Conservation (phyloP, 2,888 invertebrate genomes). For the Drosophila kanekoi region DNA sequence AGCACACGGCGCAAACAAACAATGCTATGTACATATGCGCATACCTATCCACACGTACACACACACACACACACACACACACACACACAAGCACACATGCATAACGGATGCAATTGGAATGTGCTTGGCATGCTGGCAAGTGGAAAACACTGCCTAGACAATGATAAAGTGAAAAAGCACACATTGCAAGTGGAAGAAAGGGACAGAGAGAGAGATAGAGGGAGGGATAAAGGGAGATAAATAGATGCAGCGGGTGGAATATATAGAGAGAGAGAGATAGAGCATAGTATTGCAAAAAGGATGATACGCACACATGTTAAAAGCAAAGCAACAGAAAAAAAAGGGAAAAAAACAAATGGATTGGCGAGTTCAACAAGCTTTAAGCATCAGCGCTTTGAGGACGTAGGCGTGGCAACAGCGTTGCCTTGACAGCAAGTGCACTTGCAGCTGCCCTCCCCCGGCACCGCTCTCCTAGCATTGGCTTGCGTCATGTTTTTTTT, state of each 20-base stretch:
- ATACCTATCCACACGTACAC: conserved; percentile 8
- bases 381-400: conserved; percentile 32
- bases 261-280: neutral
- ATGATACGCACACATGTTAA: conserved; percentile 12
- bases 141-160: conserved; percentile 65
- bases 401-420: conserved; percentile 20
- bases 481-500: conserved; percentile 4
- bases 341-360: conserved; percentile 3
- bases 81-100: neutral
- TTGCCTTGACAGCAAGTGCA: conserved; percentile 62
- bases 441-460: conserved; percentile 11
- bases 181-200: conserved; percentile 34
- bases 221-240: no score
- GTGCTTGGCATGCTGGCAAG: conserved; percentile 56
- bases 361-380: conserved; percentile 63
- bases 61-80: neutral
- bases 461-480: neutral
- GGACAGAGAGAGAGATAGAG: neutral
- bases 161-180: conserved; percentile 76
- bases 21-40: conserved; percentile 22
- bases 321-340: conserved; percentile 1
- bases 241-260: no score
- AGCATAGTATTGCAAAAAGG: conserved; percentile 10
- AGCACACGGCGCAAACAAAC: conserved; percentile 34
- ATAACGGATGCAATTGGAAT: conserved; percentile 43